A percentile compares a stretch with the other conserved stretches of the same genome.
phyloP scores from a whole-genome alignment of 2,113 vertebrate species.

The Limnothrissa miodon region DNA sequence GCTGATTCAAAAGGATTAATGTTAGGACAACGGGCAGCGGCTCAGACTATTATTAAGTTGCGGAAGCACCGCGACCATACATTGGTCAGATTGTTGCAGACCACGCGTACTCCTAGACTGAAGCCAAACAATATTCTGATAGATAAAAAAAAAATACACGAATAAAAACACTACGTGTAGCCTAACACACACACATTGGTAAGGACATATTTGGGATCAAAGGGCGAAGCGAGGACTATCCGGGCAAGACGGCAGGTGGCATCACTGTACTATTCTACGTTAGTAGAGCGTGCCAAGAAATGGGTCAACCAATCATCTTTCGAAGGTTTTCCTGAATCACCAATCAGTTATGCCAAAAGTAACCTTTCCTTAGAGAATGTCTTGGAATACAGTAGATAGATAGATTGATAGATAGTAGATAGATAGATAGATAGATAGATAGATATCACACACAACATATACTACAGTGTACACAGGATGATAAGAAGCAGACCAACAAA shows the following conservation, averaged over 20 bases:
- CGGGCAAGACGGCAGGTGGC: conserved; percentile 22
- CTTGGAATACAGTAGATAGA: no score
- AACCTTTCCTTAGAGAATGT: neutral
- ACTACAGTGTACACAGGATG: no score
- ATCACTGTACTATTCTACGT: neutral
- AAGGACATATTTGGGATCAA: neutral
- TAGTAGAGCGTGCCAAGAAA: conserved; percentile 10
- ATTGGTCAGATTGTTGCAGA: neutral
- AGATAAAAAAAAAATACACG: no score
- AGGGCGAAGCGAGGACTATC: neutral
- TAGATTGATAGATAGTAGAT: no score
- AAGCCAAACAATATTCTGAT: no score
- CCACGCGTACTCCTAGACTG: no score
- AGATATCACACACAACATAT: no score
- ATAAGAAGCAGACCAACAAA: no score
- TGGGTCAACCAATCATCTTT: conserved; percentile 30
- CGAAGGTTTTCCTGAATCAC: neutral
- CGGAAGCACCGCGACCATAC: neutral
- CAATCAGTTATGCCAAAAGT: conserved; percentile 12
- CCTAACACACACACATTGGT: neutral
- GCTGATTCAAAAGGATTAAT: conserved; percentile 16
- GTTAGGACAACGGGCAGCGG: neutral
- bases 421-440: no score
- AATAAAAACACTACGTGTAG: neutral
- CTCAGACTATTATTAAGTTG: neutral